Conservation (phyloP, 2,113 vertebrate genomes). For the Rhabdornis inornatus region DNA sequence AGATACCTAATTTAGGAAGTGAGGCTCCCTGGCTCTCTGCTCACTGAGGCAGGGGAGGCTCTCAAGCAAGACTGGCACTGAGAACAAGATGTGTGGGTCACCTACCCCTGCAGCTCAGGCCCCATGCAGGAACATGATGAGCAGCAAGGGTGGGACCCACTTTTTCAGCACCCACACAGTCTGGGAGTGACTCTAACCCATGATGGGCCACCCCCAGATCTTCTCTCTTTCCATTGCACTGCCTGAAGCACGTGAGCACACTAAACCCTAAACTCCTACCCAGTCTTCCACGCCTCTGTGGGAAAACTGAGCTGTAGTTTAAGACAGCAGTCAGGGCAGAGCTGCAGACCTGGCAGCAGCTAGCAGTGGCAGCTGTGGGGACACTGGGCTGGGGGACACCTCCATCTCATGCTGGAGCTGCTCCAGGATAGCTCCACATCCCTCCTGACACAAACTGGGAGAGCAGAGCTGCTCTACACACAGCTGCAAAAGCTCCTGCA, state of each 20-base stretch:
- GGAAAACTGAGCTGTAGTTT: background rate
- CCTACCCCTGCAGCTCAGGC: background rate
- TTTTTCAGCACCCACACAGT: background rate
- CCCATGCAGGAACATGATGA: fast-evolving
- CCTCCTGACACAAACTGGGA: fast-evolving
- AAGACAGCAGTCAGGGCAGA: background rate
- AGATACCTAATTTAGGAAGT: conserved; percentile 14
- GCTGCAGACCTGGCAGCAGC: background rate
- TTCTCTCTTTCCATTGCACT: background rate
- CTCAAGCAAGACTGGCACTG: background rate
- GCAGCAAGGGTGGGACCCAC: background rate
- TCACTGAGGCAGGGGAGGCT: background rate
- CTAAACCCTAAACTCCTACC: background rate
- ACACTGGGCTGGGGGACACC: background rate
- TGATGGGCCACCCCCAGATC: background rate
- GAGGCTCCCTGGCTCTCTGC: background rate
- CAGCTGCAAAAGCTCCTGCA: background rate
- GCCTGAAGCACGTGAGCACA: background rate
- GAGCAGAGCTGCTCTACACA: background rate
- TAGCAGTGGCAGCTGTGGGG: background rate
- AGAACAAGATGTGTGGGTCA: fast-evolving
- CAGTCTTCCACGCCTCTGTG: background rate
- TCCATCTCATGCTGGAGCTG: background rate
- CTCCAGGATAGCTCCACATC: background rate
- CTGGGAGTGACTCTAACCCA: background rate